A percentile compares a stretch with the other conserved stretches of the same genome.
These are phyloP conservation scores for Adrianichthys oophorus DNA, from an alignment of 2,797 vertebrate genomes.

Conservation along the genomic window DNA sequence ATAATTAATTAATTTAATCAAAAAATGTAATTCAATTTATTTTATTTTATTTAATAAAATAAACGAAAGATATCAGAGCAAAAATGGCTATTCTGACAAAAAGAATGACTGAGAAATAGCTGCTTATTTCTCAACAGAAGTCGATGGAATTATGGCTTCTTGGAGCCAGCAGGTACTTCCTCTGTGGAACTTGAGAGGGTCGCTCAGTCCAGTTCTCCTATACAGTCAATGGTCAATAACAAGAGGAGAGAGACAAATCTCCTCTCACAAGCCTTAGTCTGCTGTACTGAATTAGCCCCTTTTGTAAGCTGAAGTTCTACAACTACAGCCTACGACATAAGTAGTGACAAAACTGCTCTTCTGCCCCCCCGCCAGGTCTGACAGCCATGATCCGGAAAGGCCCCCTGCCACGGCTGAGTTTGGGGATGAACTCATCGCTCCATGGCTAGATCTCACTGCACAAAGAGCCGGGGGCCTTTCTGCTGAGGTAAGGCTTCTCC, in stretches of 20 bases:
- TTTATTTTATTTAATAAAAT: no score
- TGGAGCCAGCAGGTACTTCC: no score
- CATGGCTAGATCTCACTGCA: slow-evolving; percentile 74
- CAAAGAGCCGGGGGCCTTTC: slow-evolving; percentile 74
- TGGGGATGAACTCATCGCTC: slow-evolving; percentile 55
- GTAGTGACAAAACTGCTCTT: slow-evolving; percentile 46
- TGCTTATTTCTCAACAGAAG: no score
- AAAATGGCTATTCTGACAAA: no score
- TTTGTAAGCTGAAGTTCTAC: slow-evolving; percentile 36
- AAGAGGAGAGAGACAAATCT: slow-evolving; percentile 41
- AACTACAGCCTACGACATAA: slow-evolving; percentile 35
- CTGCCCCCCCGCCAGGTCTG: slow-evolving; percentile 35
- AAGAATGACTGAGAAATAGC: no score
- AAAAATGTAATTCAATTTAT: no score
- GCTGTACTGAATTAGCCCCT: slow-evolving; percentile 33
- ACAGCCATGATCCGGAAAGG: slow-evolving; percentile 65
- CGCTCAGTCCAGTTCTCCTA: no score
- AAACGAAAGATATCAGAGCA: no score
- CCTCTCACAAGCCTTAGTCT: slow-evolving; percentile 35
- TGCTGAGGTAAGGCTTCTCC: slow-evolving; percentile 67
- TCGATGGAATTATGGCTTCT: no score
- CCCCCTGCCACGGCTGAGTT: slow-evolving; percentile 52
- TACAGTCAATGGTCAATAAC: slow-evolving; percentile 11
- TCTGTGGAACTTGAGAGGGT: no score
- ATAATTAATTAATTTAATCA: no score